Evolutionary conservation across 2,888 invertebrate species (phyloP).

Genomic region (Cryptocheilus praepositus): DNA sequence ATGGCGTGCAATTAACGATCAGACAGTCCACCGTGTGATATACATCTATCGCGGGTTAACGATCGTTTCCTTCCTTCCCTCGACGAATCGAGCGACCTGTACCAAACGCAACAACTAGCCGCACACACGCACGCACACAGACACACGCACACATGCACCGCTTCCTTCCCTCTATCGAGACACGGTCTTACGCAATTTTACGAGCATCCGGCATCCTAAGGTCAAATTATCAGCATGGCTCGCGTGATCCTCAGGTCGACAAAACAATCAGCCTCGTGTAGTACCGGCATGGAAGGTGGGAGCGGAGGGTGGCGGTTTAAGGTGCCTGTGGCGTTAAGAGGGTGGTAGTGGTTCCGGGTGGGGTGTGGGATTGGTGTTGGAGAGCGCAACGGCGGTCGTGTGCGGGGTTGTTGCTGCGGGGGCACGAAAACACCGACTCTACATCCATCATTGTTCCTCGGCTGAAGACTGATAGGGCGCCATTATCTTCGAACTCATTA

Average conservation of each 20-base stretch:
- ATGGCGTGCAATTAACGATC: too few species aligned
- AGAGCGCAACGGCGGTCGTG: conserved; percentile 4
- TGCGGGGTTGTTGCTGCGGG: conserved; percentile 37
- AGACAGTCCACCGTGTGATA: too few species aligned
- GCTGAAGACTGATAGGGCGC: conserved; percentile 70
- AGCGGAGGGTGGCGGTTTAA: conserved; percentile 19
- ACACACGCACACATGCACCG: neutral
- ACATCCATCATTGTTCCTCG: conserved; percentile 73
- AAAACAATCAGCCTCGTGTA: conserved; percentile 62
- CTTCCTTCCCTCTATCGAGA: conserved; percentile 12
- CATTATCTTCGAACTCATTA: conserved; percentile 74
- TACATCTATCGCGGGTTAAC: too few species aligned
- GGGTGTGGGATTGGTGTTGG: neutral
- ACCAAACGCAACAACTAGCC: too few species aligned
- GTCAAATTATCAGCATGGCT: conserved; percentile 51
- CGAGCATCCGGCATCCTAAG: conserved; percentile 38
- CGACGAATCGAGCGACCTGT: too few species aligned
- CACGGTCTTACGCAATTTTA: conserved; percentile 32
- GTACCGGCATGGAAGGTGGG: conserved; percentile 24
- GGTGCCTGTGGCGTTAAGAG: conserved; percentile 9
- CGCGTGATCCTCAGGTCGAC: conserved; percentile 58
- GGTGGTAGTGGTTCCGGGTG: conserved; percentile 6
- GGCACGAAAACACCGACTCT: conserved; percentile 65
- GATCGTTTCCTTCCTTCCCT: too few species aligned
- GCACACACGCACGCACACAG: neutral